Evolutionary conservation across 2,888 invertebrate genomes (phyloP).

Genomic region (Melinaea marsaeus): DNA sequence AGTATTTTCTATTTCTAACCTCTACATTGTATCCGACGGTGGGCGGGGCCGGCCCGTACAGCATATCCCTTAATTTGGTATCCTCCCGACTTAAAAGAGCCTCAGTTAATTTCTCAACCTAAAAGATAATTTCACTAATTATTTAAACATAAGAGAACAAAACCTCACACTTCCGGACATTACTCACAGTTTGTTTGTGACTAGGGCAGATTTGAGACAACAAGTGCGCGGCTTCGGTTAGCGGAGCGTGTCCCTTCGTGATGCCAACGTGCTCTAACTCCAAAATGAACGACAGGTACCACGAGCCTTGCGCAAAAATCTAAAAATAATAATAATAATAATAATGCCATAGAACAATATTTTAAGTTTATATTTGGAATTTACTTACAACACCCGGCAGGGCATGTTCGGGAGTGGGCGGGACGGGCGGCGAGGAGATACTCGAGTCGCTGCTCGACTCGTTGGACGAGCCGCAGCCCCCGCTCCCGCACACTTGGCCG

Average conservation of each 20-base stretch:
- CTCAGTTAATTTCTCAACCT: slow-evolving; percentile 69
- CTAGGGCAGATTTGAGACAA: slow-evolving; percentile 90
- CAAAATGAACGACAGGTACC: slow-evolving; percentile 88
- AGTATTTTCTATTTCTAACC: slow-evolving; percentile 35
- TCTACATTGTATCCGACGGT: slow-evolving; percentile 72
- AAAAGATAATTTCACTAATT: slow-evolving; percentile 11
- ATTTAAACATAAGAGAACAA: slow-evolving; percentile 3
- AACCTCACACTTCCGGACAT: slow-evolving; percentile 5
- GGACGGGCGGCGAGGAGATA: slow-evolving; percentile 92
- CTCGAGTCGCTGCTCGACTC: slow-evolving; percentile 97
- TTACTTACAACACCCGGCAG: slow-evolving; percentile 92
- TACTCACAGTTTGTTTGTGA: slow-evolving; percentile 79
- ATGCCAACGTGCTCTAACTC: slow-evolving; percentile 94
- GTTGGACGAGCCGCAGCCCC: slow-evolving; percentile 71
- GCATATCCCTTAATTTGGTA: slow-evolving; percentile 63
- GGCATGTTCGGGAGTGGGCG: slow-evolving; percentile 92
- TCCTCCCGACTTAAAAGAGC: slow-evolving; percentile 67
- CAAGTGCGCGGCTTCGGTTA: slow-evolving; percentile 90
- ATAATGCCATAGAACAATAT: background rate
- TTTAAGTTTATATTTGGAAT: background rate
- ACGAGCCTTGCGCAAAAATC: slow-evolving; percentile 86
- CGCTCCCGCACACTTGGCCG: slow-evolving; percentile 70
- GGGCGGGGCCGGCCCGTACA: slow-evolving; percentile 70
- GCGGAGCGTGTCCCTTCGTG: slow-evolving; percentile 84
- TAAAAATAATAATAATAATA: slow-evolving; percentile 16